These are phyloP conservation scores for Euthynnus affinis DNA, from an alignment of 2,797 vertebrate genomes.

Conservation along the genomic window DNA sequence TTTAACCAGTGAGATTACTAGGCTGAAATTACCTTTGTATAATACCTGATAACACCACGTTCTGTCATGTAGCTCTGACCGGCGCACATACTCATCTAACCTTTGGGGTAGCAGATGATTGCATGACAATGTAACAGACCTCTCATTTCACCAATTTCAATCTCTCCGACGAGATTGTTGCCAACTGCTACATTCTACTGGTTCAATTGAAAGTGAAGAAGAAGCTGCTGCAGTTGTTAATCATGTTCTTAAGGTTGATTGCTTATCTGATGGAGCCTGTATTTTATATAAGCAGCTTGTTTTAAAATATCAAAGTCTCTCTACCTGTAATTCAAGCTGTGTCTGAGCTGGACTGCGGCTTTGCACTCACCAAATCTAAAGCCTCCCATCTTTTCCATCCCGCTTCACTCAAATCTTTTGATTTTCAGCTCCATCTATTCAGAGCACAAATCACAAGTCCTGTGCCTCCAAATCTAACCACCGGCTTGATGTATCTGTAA, in stretches of 20 bases:
- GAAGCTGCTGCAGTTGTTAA: constrained; percentile 38
- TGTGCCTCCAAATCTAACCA: constrained; percentile 29
- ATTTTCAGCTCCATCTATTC: constrained; percentile 56
- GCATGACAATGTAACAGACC: background rate
- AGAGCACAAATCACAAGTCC: constrained; percentile 42
- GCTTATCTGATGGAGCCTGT: constrained; percentile 40
- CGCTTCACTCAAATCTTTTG: constrained; percentile 27
- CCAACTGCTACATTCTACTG: constrained; percentile 8
- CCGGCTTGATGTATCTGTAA: constrained; percentile 43
- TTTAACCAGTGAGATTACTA: constrained; percentile 62
- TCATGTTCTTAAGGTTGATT: constrained; percentile 43
- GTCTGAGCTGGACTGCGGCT: constrained; percentile 16
- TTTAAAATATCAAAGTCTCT: constrained; percentile 28
- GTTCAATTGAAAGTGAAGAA: constrained; percentile 22
- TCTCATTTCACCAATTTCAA: constrained; percentile 29
- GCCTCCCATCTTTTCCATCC: constrained; percentile 42
- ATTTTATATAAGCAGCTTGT: constrained; percentile 32
- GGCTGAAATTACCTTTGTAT: constrained; percentile 61
- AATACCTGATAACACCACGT: constrained; percentile 56
- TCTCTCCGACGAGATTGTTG: constrained; percentile 34
- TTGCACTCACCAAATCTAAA: constrained; percentile 18
- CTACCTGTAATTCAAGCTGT: constrained; percentile 28
- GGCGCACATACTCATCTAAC: constrained; percentile 38
- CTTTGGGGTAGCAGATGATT: constrained; percentile 34
- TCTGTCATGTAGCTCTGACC: constrained; percentile 40